Evolutionary conservation across 2,113 vertebrate species (phyloP).

Genomic region (Sylvietta virens): DNA sequence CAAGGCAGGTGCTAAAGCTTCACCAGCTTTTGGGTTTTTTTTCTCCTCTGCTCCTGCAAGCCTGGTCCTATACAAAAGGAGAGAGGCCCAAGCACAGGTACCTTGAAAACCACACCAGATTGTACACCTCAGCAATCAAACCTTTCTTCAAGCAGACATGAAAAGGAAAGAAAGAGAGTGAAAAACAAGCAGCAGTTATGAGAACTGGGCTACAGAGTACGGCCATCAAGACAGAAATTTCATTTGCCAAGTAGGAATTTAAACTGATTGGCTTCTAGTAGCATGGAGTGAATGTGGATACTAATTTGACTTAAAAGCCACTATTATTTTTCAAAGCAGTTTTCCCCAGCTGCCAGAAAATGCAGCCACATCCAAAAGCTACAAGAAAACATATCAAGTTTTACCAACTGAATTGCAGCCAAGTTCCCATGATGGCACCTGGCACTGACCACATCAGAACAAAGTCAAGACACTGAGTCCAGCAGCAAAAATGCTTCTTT

Average conservation of each 20-base stretch:
- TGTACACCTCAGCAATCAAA: not conserved
- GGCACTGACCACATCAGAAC: not conserved
- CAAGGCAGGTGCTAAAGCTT: not conserved
- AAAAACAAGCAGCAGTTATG: not conserved
- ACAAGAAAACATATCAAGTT: not conserved
- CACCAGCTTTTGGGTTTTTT: not conserved
- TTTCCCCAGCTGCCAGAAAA: constrained; percentile 31
- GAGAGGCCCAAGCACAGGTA: not conserved
- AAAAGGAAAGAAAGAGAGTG: not conserved
- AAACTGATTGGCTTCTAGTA: constrained; percentile 19
- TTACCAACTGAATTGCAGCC: not conserved
- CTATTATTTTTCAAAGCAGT: constrained; percentile 33
- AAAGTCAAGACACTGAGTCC: not conserved
- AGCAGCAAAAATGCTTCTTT: not conserved
- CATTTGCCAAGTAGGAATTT: constrained; percentile 5
- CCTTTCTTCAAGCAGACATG: not conserved
- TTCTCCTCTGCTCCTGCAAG: not conserved
- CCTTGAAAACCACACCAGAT: not conserved
- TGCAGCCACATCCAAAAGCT: not conserved
- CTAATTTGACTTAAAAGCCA: constrained; percentile 23
- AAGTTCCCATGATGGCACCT: not conserved
- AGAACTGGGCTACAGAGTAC: not conserved
- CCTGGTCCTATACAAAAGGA: not conserved
- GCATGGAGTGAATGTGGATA: not conserved
- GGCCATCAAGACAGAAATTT: not conserved